Evolutionary conservation across 2,113 vertebrate genomes (phyloP).

Genomic region (Phaethornis superciliosus): DNA sequence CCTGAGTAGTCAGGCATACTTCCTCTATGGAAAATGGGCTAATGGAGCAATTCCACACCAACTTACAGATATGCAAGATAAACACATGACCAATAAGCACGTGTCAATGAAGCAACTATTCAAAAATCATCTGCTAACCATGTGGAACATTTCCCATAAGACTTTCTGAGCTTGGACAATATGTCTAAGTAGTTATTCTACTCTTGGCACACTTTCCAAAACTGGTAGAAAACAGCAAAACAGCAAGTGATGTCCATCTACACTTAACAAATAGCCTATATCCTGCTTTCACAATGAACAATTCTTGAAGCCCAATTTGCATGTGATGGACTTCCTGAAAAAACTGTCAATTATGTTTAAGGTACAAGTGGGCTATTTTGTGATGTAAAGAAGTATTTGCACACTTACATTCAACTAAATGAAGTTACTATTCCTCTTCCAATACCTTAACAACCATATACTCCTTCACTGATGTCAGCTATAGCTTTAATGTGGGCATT

Average conservation of each 20-base stretch:
- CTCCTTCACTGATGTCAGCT: background rate
- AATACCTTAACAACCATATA: background rate
- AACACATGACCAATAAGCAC: too few species aligned
- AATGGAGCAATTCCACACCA: background rate
- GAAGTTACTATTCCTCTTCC: background rate
- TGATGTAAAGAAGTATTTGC: background rate
- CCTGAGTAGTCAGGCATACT: fast-evolving
- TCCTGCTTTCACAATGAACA: background rate
- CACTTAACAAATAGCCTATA: background rate
- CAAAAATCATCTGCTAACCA: background rate
- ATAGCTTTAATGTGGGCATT: background rate
- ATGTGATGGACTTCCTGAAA: background rate
- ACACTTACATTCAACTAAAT: background rate
- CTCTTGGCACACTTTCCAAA: background rate
- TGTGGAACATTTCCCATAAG: background rate
- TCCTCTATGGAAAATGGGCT: background rate
- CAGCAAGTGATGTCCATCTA: background rate
- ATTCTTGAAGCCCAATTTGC: background rate
- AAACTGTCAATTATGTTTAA: background rate
- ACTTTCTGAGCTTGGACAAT: background rate
- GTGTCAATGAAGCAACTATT: background rate
- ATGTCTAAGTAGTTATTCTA: background rate
- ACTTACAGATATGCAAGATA: background rate
- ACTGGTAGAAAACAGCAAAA: background rate
- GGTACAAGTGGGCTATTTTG: background rate